Conservation (phyloP, 2,113 vertebrate species). For the Sylvilagus bachmani region DNA sequence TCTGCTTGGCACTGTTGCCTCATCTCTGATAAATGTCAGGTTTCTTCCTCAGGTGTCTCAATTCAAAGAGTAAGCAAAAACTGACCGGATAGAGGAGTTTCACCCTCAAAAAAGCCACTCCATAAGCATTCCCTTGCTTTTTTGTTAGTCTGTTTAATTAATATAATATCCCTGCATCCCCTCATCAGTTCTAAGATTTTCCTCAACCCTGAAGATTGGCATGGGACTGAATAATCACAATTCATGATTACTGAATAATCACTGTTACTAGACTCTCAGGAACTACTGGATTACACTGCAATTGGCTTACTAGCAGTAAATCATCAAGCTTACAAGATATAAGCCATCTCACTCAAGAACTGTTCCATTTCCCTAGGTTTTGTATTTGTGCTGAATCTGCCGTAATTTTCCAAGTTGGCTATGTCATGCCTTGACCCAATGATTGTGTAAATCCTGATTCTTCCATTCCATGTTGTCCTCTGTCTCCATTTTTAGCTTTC, state of each 20-base stretch:
- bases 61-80: slow-evolving; percentile 14
- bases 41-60: background rate
- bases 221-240: too few relatives aligned
- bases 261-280: background rate
- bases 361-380: background rate
- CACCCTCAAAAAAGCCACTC: background rate
- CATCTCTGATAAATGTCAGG: background rate
- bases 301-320: slow-evolving; percentile 43
- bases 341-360: background rate
- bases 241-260: background rate
- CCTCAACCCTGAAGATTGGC: background rate
- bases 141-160: slow-evolving; percentile 31
- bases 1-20: background rate
- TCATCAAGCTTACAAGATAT: slow-evolving; percentile 24
- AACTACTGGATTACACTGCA: slow-evolving; percentile 24
- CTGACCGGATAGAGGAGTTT: background rate
- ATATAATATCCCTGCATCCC: background rate
- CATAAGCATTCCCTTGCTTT: background rate
- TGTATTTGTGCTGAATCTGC: background rate
- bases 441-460: background rate
- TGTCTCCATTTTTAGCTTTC: background rate
- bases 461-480: background rate
- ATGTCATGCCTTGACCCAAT: background rate
- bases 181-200: background rate
- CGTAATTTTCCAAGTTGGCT: slow-evolving; percentile 30